Percentiles rank a stretch among this genome's conserved stretches.
These are phyloP conservation scores for Odontomachus brunneus DNA, from an alignment of 1,140 invertebrate genomes.

Conservation along the genomic window DNA sequence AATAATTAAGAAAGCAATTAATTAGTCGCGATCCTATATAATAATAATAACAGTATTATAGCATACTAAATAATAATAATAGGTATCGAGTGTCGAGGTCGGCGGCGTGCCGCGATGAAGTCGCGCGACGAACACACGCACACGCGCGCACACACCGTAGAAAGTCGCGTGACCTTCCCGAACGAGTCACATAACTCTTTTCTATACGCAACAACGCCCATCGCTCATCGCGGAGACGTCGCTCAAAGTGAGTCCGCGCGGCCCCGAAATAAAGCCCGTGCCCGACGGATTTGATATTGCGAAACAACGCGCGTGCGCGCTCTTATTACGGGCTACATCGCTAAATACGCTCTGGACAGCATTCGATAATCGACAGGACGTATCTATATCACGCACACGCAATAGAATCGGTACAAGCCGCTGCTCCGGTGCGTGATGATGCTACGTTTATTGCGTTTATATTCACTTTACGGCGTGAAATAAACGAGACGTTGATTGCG, in stretches of 20 bases:
- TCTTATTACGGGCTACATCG: conserved; percentile 31
- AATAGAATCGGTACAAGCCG: conserved; percentile 14
- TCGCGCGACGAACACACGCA: not conserved
- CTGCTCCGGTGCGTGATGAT: too few relatives aligned
- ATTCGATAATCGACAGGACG: conserved; percentile 32
- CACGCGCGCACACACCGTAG: not conserved
- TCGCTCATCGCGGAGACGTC: conserved; percentile 42
- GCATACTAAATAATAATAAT: too few relatives aligned
- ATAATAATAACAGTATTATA: too few relatives aligned
- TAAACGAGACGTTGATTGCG: conserved; percentile 20
- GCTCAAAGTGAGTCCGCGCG: conserved; percentile 37
- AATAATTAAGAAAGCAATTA: too few relatives aligned
- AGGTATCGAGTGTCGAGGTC: too few relatives aligned
- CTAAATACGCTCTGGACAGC: not conserved
- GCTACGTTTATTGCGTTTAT: conserved; percentile 23
- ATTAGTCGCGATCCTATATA: too few relatives aligned
- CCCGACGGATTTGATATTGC: conserved; percentile 13
- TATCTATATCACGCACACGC: conserved; percentile 10
- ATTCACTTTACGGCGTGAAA: conserved; percentile 36
- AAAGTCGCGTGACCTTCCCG: conserved; percentile 38
- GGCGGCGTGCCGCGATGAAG: too few relatives aligned
- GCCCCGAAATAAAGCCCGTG: conserved; percentile 38
- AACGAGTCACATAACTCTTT: conserved; percentile 22
- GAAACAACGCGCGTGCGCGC: conserved; percentile 17
- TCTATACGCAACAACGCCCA: conserved; percentile 32